Conservation (phyloP, 2,113 vertebrate genomes). For the Tringa solitaria region DNA sequence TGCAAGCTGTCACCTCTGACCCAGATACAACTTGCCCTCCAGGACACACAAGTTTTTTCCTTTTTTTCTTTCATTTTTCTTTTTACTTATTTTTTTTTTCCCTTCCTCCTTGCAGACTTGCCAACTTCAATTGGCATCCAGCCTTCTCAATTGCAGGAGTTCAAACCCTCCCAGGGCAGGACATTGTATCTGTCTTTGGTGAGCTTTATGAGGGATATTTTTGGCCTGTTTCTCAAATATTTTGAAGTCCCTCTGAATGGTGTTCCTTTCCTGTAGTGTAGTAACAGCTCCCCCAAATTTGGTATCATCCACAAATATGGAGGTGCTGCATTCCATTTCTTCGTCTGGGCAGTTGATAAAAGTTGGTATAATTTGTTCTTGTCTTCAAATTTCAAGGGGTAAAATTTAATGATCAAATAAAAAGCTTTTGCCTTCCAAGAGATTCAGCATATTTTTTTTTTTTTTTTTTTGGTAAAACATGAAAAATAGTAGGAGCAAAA, state of each 20-base stretch:
- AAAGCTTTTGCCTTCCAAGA: not conserved
- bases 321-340: not conserved
- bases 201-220: not conserved
- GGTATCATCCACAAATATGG: not conserved
- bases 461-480: not conserved
- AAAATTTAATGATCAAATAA: not conserved
- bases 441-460: not conserved
- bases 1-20: not conserved
- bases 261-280: not conserved
- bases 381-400: not conserved
- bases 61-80: not conserved
- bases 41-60: not conserved
- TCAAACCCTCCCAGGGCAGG: not conserved
- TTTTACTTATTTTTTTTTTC: not conserved
- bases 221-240: not conserved
- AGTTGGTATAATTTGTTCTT: not conserved
- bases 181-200: not conserved
- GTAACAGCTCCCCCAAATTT: not conserved
- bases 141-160: not conserved
- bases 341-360: not conserved
- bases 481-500: not conserved
- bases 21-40: not conserved
- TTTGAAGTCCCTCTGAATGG: not conserved
- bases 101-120: not conserved
- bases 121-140: not conserved